Base-by-base conservation (phyloP, 2,113 vertebrate genomes). In the Gambusia holbrooki region DNA sequence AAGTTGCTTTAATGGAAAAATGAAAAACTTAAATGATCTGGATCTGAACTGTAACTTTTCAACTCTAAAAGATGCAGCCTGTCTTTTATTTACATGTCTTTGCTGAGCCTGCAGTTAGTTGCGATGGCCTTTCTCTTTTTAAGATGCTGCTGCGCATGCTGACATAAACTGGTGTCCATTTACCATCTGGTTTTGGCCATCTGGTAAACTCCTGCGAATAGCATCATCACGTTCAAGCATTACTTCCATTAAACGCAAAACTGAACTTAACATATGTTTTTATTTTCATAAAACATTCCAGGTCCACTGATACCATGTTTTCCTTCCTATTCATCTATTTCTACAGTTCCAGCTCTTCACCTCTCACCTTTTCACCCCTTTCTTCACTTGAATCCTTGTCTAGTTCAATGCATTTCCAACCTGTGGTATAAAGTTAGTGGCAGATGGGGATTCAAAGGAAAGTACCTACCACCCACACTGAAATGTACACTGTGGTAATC, bases 391-490 rank as follows among this genome's bases (percentile, higher is more conserved):
- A 81, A 66, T 54, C 69, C 74, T 80, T 87, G 84, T 88, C 85
- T 64, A 17, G 42, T 84, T 83, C 70, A 81, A 79, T 87, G 64
- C 76, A 64, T 66, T 68, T 66, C 66, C 65, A 40, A 67, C 30
- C 45, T 62, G 71, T 68, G 68, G 30, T 65, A 40, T 79, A 15
- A 28, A 72, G 66, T 22, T 70, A 79, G 71, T 71, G 54, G 71
- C 76, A 88, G 81, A 74, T 82, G 84, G 80, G 40, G 66, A 58
- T 66, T 82, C 82, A 76, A 54, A 82, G 77, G 67, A 88, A 89
- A 87, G 76, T 84, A 85, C 80, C 83, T 77, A 86, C 78, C 76
- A 78, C 78, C 78, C 69, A 75, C 73, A 74, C 61, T 76, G 65
- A 54, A 10, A 71, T 29, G 5, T 60, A 74, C 77, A 80, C 76